Conservation (phyloP, 2,113 vertebrate species). For the Pachycephala philippinensis region DNA sequence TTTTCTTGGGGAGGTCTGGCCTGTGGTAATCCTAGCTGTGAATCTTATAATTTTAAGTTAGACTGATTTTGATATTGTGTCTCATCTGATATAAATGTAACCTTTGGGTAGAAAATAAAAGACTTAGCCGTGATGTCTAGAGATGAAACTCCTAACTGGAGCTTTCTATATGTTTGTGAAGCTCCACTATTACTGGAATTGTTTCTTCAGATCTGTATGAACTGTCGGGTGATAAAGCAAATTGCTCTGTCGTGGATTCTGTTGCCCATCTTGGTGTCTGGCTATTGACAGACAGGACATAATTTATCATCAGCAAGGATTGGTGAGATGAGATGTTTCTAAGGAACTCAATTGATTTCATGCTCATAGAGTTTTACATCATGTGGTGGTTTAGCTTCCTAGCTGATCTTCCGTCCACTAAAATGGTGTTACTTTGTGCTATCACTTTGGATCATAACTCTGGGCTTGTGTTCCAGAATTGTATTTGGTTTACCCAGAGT, state of each 20-base stretch:
- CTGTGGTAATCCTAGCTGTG: neutral
- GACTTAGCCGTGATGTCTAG: neutral
- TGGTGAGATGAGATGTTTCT: neutral
- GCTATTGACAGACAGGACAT: neutral
- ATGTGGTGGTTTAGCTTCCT: neutral
- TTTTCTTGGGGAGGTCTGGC: neutral
- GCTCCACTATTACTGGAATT: neutral
- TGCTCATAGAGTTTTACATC: neutral
- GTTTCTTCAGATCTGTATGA: neutral
- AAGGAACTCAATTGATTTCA: neutral
- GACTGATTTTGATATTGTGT: neutral
- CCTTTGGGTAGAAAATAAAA: neutral
- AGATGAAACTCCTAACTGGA: neutral
- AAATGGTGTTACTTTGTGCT: neutral
- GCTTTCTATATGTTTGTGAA: neutral
- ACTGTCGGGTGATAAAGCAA: neutral
- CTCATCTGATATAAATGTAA: neutral
- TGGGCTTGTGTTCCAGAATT: neutral
- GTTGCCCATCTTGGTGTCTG: neutral
- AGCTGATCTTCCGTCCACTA: neutral
- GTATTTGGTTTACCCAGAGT: neutral
- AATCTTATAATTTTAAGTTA: neutral
- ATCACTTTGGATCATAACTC: neutral
- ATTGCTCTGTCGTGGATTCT: neutral
- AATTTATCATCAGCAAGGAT: neutral